phyloP scores from a whole-genome alignment of 2,797 vertebrate genomes.

The Neoniphon sammara region DNA sequence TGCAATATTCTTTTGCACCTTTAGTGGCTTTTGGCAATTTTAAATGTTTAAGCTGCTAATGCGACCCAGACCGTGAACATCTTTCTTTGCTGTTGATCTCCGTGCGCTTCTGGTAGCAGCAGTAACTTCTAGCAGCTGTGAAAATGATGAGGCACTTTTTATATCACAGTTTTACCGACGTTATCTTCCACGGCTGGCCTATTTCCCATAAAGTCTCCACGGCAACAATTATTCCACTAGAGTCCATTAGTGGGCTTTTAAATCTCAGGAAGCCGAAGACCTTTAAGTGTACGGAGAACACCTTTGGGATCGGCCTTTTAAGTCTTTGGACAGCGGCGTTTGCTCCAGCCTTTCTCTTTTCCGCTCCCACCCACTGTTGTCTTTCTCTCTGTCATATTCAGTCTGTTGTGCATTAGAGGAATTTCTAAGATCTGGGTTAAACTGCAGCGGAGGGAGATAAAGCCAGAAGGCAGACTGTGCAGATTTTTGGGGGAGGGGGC shows the following conservation, averaged over 20 bases:
- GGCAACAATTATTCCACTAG: slow-evolving; percentile 49
- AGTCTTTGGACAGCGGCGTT: slow-evolving; percentile 56
- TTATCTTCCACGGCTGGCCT: slow-evolving; percentile 9
- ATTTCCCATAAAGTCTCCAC: slow-evolving; percentile 56
- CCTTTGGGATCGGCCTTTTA: slow-evolving; percentile 30
- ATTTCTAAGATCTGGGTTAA: slow-evolving; percentile 58
- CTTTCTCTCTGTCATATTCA: slow-evolving; percentile 36
- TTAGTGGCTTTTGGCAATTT: not conserved
- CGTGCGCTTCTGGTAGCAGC: slow-evolving; percentile 3
- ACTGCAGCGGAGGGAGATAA: slow-evolving; percentile 54
- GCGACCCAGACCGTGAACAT: not conserved
- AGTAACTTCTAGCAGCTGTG: slow-evolving; percentile 16
- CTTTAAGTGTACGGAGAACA: slow-evolving; percentile 48
- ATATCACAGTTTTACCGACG: slow-evolving; percentile 27
- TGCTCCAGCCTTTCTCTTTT: slow-evolving; percentile 1
- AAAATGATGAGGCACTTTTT: slow-evolving; percentile 29
- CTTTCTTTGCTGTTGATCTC: not conserved
- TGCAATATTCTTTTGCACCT: not conserved
- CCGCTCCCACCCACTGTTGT: slow-evolving; percentile 11
- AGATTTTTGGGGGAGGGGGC: slow-evolving; percentile 43
- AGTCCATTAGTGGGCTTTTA: slow-evolving; percentile 59
- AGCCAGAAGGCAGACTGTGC: slow-evolving; percentile 59
- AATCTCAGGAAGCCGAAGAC: slow-evolving; percentile 54
- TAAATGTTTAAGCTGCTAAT: not conserved
- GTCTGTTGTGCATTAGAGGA: slow-evolving; percentile 32